phyloP scores from a whole-genome alignment of 2,113 vertebrate genomes.

The Lutjanus erythropterus region DNA sequence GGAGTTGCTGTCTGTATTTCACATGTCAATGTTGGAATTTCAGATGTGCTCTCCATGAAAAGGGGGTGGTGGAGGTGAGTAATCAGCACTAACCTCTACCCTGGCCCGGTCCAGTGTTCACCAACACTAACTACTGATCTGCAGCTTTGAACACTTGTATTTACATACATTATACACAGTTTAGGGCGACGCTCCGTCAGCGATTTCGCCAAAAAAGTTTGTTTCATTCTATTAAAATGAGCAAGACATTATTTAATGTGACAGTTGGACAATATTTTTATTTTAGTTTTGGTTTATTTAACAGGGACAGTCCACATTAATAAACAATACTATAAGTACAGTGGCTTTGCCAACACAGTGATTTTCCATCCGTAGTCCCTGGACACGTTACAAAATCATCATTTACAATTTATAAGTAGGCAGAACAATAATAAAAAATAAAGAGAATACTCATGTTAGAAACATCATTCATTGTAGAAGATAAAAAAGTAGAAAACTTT shows the following conservation, averaged over 20 bases:
- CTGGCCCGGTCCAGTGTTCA: not conserved
- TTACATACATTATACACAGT: not conserved
- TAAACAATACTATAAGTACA: no score
- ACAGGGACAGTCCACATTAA: no score
- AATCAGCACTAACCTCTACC: constrained; percentile 39
- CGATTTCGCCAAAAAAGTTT: not conserved
- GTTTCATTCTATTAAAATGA: not conserved
- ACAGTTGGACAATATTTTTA: not conserved
- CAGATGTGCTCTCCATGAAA: constrained; percentile 64
- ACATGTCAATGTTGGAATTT: constrained; percentile 73
- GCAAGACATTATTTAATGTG: not conserved
- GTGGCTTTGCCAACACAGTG: no score
- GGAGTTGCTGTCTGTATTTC: constrained; percentile 76
- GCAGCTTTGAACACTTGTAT: not conserved
- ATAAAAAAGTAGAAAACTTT: no score
- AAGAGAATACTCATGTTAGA: no score
- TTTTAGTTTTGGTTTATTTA: no score
- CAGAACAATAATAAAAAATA: no score
- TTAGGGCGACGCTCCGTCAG: not conserved
- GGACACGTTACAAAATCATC: no score
- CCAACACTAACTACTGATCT: constrained; percentile 7
- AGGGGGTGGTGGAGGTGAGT: constrained; percentile 44
- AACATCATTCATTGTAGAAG: no score
- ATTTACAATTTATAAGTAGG: no score
- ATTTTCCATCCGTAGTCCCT: no score